These are phyloP conservation scores for Drosophila algonquin DNA, from an alignment of 2,888 invertebrate genomes.

Conservation along the genomic window DNA sequence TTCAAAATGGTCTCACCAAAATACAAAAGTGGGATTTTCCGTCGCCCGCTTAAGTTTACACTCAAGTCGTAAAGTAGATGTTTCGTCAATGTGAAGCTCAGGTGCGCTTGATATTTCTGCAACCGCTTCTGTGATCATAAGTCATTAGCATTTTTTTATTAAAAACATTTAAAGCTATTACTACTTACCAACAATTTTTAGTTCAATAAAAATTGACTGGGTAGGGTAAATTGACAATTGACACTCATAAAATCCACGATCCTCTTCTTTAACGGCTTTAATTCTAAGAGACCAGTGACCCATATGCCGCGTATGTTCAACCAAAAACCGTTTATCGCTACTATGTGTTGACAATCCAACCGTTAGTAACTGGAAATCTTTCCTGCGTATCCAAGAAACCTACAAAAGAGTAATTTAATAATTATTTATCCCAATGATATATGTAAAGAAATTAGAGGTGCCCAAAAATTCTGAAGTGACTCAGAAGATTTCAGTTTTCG, in stretches of 20 bases:
- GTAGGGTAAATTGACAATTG: conserved; percentile 88
- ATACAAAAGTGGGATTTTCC: conserved; percentile 84
- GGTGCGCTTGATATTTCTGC: conserved; percentile 84
- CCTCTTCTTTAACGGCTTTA: conserved; percentile 83
- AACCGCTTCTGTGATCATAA: conserved; percentile 80
- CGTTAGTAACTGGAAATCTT: conserved; percentile 87
- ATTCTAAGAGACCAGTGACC: conserved; percentile 86
- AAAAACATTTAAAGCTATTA: accelerated
- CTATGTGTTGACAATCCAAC: conserved; percentile 87
- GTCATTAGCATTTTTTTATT: neutral
- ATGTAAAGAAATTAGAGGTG: neutral
- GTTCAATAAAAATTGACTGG: conserved; percentile 87
- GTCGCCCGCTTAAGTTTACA: conserved; percentile 84
- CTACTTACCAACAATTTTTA: conserved; percentile 87
- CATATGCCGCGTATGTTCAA: conserved; percentile 86
- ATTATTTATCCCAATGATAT: neutral
- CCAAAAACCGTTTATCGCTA: conserved; percentile 87
- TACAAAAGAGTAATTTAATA: conserved; percentile 51
- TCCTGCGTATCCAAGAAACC: conserved; percentile 88
- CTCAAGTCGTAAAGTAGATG: conserved; percentile 83
- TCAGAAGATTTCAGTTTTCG: too few relatives aligned
- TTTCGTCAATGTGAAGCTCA: conserved; percentile 84
- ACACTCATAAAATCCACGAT: conserved; percentile 86
- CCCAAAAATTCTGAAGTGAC: too few relatives aligned
- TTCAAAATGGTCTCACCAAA: conserved; percentile 79